phyloP scores from a whole-genome alignment of 2,888 invertebrate genomes.

The Melanargia galathea region DNA sequence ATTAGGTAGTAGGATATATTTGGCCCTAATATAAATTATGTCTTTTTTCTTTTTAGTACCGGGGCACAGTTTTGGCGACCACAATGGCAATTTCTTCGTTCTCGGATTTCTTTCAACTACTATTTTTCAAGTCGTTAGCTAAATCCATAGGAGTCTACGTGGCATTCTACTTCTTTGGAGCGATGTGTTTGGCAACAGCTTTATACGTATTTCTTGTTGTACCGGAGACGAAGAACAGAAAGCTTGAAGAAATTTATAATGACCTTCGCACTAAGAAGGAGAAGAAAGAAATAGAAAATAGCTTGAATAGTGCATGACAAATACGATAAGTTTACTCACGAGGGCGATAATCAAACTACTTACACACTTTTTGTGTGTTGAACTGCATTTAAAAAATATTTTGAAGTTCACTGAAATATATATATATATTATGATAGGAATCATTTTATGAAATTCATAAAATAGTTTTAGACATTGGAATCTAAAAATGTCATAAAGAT shows the following conservation, averaged over 20 bases:
- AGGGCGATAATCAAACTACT: no score
- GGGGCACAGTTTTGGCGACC: constrained; percentile 47
- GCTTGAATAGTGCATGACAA: neutral
- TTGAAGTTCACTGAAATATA: neutral
- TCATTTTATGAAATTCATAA: no score
- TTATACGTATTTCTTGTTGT: constrained; percentile 42
- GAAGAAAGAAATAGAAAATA: constrained; percentile 33
- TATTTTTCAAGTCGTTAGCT: constrained; percentile 45
- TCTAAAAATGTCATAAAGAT: no score
- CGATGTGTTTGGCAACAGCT: constrained; percentile 43
- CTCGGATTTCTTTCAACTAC: constrained; percentile 45
- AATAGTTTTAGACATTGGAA: no score
- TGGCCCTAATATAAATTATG: no score
- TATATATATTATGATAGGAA: no score
- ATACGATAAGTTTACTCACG: neutral
- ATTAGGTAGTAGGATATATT: no score
- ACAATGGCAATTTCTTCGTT: constrained; percentile 45
- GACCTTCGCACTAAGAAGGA: constrained; percentile 43
- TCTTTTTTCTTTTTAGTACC: constrained; percentile 45
- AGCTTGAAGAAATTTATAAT: constrained; percentile 46
- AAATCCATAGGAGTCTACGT: constrained; percentile 44
- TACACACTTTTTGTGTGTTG: neutral
- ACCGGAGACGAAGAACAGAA: constrained; percentile 48
- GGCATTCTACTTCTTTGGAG: constrained; percentile 47
- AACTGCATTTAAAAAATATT: neutral